Base-by-base conservation (phyloP, 2,888 invertebrate genomes). In the Pycnomerus fuliginosus region DNA sequence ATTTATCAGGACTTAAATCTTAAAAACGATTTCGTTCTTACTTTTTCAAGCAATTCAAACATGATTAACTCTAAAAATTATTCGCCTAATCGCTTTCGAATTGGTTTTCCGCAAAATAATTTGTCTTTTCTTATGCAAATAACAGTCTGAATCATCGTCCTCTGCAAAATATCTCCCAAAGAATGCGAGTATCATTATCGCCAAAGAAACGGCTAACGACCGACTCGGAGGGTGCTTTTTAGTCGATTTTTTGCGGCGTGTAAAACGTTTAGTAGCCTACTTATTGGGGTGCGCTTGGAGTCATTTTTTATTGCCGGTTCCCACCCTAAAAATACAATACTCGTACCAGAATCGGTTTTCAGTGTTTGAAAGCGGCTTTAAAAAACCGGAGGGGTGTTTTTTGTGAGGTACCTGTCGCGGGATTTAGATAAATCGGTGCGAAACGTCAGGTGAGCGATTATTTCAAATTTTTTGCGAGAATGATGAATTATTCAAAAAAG, bases 181-280 rank as follows among this genome's bases (percentile, higher is more conserved):
- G n/a, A n/a, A n/a, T n/a, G n/a, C n/a, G n/a, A n/a, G n/a, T n/a
- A n/a, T n/a, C n/a, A n/a, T n/a, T n/a, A n/a, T n/a, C n/a, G n/a
- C n/a, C n/a, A 25, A 12, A 25, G 25, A 25, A 12, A 25, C 25
- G 20, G 5, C 4, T 20, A 8, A 20, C 4, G 45, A 35, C 36
- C 42, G 49, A 53, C 56, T 2, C 3, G 13, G 13, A 7, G 7
- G 10, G 58, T 46, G 51, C 50, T 65, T 64, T 62, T 64, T 59
- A 60, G 20, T 5, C 54, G 54, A 47, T 66, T 69, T 67, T 69
- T 66, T 67, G 68, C 58, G 67, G 67, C 58, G 61, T 67, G 67
- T 66, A 64, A 67, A 64, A 55, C 64, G 62, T 62, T 65, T 64
- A 66, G 64, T 63, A 62, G 61, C 48, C 58, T 65, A 65, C 64